Evolutionary conservation across 2,888 invertebrate species (phyloP).

Genomic region (Rhagium mordax): DNA sequence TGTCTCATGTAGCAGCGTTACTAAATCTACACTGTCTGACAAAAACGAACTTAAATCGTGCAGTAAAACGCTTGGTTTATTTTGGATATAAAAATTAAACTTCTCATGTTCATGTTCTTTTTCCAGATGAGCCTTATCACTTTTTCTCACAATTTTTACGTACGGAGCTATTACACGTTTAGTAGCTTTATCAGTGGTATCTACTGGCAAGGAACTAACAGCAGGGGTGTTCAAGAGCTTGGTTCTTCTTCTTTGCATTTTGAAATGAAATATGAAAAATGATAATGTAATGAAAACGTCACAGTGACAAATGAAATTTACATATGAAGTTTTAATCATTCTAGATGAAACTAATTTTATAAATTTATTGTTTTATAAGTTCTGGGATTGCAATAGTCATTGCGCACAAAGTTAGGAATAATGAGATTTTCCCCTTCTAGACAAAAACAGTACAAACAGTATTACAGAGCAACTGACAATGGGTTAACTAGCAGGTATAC

Average conservation of each 20-base stretch:
- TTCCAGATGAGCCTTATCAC: conserved; percentile 51
- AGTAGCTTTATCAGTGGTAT: conserved; percentile 71
- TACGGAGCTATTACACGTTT: conserved; percentile 76
- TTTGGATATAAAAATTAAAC: conserved; percentile 65
- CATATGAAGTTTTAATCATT: neutral
- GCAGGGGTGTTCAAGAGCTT: conserved; percentile 40
- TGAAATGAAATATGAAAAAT: neutral
- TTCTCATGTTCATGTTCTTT: conserved; percentile 58
- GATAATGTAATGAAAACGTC: neutral
- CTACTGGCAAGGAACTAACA: conserved; percentile 37
- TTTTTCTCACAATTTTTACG: conserved; percentile 66
- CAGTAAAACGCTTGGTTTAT: conserved; percentile 65
- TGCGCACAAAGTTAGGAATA: too few species aligned
- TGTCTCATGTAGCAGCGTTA: conserved; percentile 74
- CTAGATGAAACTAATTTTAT: neutral
- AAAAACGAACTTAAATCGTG: conserved; percentile 69
- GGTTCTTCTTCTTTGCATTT: conserved; percentile 45
- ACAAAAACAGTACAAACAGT: too few species aligned
- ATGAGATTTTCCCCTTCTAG: too few species aligned
- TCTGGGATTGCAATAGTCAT: too few species aligned
- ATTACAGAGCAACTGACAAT: too few species aligned
- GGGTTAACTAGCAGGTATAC: too few species aligned
- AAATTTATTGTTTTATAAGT: too few species aligned
- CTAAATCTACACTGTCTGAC: conserved; percentile 74
- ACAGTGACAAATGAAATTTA: neutral